Conservation (phyloP, 2,797 vertebrate species). For the Sebastolobus alascanus region DNA sequence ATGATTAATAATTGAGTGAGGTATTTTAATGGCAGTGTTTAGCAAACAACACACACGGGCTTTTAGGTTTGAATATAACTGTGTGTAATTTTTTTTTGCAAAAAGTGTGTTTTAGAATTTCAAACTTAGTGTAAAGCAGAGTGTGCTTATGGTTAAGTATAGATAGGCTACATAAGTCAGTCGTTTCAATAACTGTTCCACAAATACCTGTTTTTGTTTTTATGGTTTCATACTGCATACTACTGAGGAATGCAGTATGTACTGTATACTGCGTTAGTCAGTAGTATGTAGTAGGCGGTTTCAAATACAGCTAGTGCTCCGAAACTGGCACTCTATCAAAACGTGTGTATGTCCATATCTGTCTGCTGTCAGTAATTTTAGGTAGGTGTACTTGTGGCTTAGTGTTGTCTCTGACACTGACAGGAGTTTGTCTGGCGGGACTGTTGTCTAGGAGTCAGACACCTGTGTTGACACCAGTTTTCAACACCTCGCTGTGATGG, state of each 20-base stretch:
- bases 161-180: not conserved
- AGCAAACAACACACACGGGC: too few relatives aligned
- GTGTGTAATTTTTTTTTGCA: too few relatives aligned
- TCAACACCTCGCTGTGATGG: slow-evolving; percentile 18
- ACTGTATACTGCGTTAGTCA: too few relatives aligned
- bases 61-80: too few relatives aligned
- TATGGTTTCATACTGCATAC: too few relatives aligned
- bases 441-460: slow-evolving; percentile 3
- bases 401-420: slow-evolving; percentile 6
- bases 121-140: too few relatives aligned
- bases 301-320: too few relatives aligned
- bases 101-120: too few relatives aligned
- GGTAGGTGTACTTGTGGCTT: not conserved
- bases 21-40: too few relatives aligned
- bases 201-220: not conserved
- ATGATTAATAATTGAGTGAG: too few relatives aligned
- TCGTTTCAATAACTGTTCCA: not conserved
- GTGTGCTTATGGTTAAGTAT: not conserved
- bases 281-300: too few relatives aligned
- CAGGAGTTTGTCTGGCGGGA: not conserved
- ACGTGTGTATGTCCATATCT: not conserved
- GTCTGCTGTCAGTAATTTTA: not conserved
- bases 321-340: not conserved
- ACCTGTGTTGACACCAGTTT: slow-evolving; percentile 15
- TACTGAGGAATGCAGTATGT: too few relatives aligned